Evolutionary conservation across 2,113 vertebrate genomes (phyloP).

Genomic region (Ptilorrhoa leucosticta): DNA sequence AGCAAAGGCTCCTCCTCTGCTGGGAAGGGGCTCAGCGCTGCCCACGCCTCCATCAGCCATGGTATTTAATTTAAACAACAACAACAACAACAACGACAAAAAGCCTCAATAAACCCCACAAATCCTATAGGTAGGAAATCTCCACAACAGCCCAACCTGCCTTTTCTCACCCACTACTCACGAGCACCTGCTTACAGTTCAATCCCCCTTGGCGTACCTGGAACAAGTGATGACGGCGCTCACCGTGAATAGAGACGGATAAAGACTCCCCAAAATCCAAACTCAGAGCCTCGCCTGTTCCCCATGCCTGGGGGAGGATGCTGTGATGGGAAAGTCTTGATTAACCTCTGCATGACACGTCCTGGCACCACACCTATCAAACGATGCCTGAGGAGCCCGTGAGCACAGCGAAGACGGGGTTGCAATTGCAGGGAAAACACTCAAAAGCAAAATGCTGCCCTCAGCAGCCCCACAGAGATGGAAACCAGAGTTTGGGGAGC

Average conservation of each 20-base stretch:
- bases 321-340: rapidly evolving
- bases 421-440: not conserved
- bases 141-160: not conserved
- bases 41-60: not conserved
- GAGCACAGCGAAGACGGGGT: not conserved
- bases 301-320: not conserved
- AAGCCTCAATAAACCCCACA: not conserved
- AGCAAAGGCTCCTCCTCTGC: not conserved
- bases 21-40: not conserved
- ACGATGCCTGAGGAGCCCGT: rapidly evolving
- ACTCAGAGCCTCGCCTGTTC: not conserved
- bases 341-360: not conserved
- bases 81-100: not conserved
- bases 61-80: not conserved
- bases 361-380: not conserved
- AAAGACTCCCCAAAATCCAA: not conserved
- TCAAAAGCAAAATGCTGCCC: not conserved
- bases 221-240: not conserved
- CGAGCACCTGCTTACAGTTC: rapidly evolving
- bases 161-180: not conserved
- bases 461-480: not conserved
- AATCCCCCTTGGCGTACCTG: not conserved
- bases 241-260: rapidly evolving
- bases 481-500: not conserved
- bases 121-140: not conserved